Conservation (phyloP, 2,113 vertebrate genomes). For the Pterocles burchelli region DNA sequence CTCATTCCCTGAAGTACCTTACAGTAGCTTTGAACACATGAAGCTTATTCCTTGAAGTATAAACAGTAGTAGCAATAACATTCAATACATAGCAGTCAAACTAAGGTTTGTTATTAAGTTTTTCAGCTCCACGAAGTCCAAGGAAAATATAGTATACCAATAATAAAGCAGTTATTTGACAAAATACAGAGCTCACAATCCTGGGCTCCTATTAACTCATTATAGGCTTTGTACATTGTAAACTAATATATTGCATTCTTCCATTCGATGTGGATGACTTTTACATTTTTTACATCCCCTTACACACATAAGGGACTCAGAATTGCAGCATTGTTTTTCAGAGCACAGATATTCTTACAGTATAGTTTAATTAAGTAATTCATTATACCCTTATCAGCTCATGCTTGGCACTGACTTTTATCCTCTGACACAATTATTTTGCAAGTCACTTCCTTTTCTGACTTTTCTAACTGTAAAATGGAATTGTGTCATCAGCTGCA, state of each 20-base stretch:
- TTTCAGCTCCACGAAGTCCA: not conserved
- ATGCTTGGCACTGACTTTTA: not conserved
- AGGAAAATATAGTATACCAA: not conserved
- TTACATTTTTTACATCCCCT: not conserved
- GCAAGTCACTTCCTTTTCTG: not conserved
- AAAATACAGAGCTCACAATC: not conserved
- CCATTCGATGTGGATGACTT: fast-evolving
- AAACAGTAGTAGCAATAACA: not conserved
- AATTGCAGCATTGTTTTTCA: not conserved
- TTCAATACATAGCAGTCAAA: not conserved
- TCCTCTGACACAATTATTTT: not conserved
- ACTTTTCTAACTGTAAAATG: not conserved
- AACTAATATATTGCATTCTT: not conserved
- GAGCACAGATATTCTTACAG: not conserved
- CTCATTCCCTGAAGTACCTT: not conserved
- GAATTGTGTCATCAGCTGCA: not conserved
- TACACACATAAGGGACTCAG: not conserved
- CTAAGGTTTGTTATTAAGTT: not conserved
- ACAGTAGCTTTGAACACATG: not conserved
- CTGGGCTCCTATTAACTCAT: not conserved
- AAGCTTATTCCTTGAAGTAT: not conserved
- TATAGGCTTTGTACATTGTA: not conserved
- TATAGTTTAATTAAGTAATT: not conserved
- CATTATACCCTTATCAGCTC: not conserved
- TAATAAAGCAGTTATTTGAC: slow-evolving; percentile 14